phyloP scores from a whole-genome alignment of 1,140 invertebrate genomes.

The Ruditapes philippinarum region DNA sequence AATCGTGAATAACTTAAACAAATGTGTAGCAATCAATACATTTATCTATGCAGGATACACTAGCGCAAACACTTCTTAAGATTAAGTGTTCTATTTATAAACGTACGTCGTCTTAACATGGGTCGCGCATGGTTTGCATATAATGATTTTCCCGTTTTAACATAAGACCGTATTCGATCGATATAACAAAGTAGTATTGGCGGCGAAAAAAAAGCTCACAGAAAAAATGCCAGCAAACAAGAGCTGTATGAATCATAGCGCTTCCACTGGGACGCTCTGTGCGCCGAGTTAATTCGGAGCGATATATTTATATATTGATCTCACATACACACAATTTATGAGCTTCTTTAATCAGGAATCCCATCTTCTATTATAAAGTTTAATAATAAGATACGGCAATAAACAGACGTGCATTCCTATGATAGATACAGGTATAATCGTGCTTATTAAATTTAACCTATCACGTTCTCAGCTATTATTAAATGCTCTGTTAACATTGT shows the following conservation, averaged over 20 bases:
- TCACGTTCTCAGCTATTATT: too few relatives aligned
- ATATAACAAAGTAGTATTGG: conserved; percentile 7
- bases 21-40: neutral
- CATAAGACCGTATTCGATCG: neutral
- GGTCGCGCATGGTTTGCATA: conserved; percentile 4
- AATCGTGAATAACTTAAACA: neutral
- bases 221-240: neutral
- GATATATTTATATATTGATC: conserved; percentile 7
- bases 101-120: neutral
- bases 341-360: too few relatives aligned
- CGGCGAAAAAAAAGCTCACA: neutral
- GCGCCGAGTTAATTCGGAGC: too few relatives aligned
- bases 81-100: conserved; percentile 11
- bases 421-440: too few relatives aligned
- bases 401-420: too few relatives aligned
- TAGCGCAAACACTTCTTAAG: neutral
- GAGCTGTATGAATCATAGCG: neutral
- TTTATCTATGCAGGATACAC: neutral
- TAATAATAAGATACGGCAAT: too few relatives aligned
- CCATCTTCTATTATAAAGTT: too few relatives aligned
- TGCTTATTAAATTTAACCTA: too few relatives aligned
- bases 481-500: too few relatives aligned
- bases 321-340: neutral
- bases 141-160: neutral
- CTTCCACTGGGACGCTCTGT: neutral